A percentile compares a stretch with the other conserved stretches of the same genome.
These are phyloP conservation scores for Pygocentrus nattereri DNA, from an alignment of 2,797 vertebrate species.

Conservation along the genomic window DNA sequence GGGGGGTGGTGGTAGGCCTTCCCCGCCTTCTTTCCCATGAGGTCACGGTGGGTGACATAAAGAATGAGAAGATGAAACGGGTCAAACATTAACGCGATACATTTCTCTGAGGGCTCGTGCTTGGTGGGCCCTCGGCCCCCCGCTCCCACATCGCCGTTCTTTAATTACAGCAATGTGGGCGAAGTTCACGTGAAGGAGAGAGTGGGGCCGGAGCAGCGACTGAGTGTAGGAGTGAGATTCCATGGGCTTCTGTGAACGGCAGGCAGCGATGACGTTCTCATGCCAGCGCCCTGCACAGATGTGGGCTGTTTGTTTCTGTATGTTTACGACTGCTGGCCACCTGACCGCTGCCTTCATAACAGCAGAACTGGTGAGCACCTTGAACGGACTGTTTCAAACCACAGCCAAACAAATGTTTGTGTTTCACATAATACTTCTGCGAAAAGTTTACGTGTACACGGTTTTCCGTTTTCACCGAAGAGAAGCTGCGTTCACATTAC, in stretches of 20 bases:
- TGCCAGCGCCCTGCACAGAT: conserved; percentile 4
- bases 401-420: too few relatives aligned
- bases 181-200: not conserved
- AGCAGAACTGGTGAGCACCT: too few relatives aligned
- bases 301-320: not conserved
- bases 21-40: too few relatives aligned
- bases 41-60: not conserved
- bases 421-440: too few relatives aligned
- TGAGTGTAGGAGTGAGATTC: conserved; percentile 28
- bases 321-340: too few relatives aligned
- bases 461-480: too few relatives aligned
- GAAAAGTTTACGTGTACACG: too few relatives aligned
- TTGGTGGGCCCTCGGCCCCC: too few relatives aligned
- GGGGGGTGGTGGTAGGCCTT: too few relatives aligned
- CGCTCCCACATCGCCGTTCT: not conserved
- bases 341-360: too few relatives aligned
- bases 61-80: not conserved
- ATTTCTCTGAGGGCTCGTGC: not conserved
- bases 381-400: too few relatives aligned
- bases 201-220: not conserved
- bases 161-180: not conserved
- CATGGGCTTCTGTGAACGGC: conserved; percentile 2
- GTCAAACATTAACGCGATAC: not conserved
- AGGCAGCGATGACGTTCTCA: conserved; percentile 7
- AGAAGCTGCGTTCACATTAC: too few relatives aligned